These are phyloP conservation scores for Lota lota DNA, from an alignment of 2,113 vertebrate genomes.

Conservation along the genomic window DNA sequence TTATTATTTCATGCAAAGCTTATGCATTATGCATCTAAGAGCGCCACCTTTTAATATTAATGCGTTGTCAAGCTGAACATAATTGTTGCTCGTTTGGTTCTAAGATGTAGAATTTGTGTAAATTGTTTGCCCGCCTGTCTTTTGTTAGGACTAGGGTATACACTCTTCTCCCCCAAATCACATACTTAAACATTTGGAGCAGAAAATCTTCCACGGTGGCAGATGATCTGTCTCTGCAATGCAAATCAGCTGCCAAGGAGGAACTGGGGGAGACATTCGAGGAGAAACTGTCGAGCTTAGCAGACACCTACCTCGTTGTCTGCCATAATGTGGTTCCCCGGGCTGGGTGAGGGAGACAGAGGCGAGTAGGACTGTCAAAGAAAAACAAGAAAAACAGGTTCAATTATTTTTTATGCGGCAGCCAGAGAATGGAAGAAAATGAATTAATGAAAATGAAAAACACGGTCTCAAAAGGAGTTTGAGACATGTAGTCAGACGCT, in stretches of 20 bases:
- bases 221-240: constrained; percentile 19
- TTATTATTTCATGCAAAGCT: no score
- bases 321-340: constrained; percentile 48
- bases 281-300: constrained; percentile 23
- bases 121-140: background rate
- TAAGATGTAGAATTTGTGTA: constrained; percentile 2
- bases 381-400: constrained; percentile 40
- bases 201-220: no score
- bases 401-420: constrained; percentile 42
- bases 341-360: constrained; percentile 43
- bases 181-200: background rate
- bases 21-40: background rate
- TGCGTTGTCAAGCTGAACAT: no score
- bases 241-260: constrained; percentile 17
- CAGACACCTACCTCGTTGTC: constrained; percentile 64
- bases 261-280: no score
- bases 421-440: constrained; percentile 3
- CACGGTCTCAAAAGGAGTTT: background rate
- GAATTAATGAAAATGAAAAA: constrained; percentile 15
- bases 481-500: no score
- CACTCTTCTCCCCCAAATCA: constrained; percentile 1
- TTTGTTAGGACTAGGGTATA: background rate
- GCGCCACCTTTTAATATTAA: no score
- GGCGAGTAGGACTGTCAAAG: constrained; percentile 60
- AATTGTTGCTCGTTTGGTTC: constrained; percentile 3